phyloP scores from a whole-genome alignment of 1,140 invertebrate species.

The Apocrypta bakeri region DNA sequence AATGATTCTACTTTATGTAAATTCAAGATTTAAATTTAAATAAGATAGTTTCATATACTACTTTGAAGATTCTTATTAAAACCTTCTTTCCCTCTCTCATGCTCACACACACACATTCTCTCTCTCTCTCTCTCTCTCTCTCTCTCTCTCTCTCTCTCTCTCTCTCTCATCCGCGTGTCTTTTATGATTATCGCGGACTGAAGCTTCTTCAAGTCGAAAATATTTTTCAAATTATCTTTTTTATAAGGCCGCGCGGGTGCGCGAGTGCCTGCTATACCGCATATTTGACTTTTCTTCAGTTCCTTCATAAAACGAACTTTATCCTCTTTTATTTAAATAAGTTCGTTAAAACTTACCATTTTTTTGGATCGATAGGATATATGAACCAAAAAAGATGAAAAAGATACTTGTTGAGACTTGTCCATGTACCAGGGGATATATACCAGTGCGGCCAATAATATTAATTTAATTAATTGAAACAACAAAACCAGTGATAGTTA shows the following conservation, averaged over 20 bases:
- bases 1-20: constrained; percentile 50
- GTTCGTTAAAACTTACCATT: neutral
- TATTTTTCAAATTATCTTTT: constrained; percentile 50
- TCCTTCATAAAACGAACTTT: constrained; percentile 31
- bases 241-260: constrained; percentile 16
- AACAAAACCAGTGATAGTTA: neutral
- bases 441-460: too few species aligned
- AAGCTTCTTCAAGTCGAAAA: constrained; percentile 46
- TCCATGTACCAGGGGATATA: neutral
- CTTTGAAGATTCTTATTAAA: constrained; percentile 52
- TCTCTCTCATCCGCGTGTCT: neutral
- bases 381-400: too few species aligned
- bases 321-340: constrained; percentile 28
- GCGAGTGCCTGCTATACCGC: neutral
- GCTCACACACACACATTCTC: too few species aligned
- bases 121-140: neutral
- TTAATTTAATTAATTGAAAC: neutral
- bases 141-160: too few species aligned
- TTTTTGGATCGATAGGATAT: constrained; percentile 12
- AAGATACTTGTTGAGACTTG: too few species aligned
- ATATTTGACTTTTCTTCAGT: constrained; percentile 41
- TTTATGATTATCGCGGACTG: constrained; percentile 40
- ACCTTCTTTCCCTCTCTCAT: constrained; percentile 18
- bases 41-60: constrained; percentile 51
- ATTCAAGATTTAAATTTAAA: constrained; percentile 51